These are phyloP conservation scores for Campylomormyrus tamandua DNA, from an alignment of 2,113 vertebrate species.

Conservation along the genomic window DNA sequence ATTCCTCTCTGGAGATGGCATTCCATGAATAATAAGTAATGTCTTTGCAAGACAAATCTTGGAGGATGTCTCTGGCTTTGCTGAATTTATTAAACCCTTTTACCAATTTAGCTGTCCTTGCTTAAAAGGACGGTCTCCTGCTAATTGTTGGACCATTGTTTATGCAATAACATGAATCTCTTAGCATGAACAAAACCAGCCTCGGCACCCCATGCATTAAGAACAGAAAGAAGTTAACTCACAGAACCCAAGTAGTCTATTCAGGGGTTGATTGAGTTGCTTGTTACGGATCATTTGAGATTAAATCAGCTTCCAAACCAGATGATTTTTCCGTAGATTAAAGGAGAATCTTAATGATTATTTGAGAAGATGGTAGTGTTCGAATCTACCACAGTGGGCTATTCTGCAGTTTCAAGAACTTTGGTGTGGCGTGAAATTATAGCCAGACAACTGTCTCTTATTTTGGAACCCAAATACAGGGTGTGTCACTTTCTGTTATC, in stretches of 20 bases:
- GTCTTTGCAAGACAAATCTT: conserved; percentile 12
- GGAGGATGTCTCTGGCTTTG: conserved; percentile 7
- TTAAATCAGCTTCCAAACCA: not conserved
- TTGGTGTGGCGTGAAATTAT: not conserved
- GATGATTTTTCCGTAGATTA: not conserved
- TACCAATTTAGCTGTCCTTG: not conserved
- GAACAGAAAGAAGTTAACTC: not conserved
- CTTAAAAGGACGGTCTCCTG: not conserved
- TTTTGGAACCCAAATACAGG: not conserved
- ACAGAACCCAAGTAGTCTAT: not conserved
- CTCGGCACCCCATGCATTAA: not conserved
- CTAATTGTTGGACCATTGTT: conserved; percentile 31
- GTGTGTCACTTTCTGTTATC: not conserved
- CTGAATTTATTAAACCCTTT: conserved; percentile 25
- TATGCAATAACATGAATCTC: conserved; percentile 20
- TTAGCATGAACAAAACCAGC: not conserved
- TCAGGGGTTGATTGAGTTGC: not conserved
- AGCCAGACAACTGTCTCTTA: not conserved
- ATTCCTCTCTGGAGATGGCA: not conserved
- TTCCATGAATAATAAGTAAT: conserved; percentile 17
- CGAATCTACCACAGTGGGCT: not conserved
- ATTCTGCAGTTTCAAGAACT: not conserved
- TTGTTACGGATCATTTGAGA: not conserved
- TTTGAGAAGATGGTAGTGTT: not conserved
- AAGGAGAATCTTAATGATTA: not conserved